A percentile compares a stretch with the other conserved stretches of the same genome.
These are phyloP conservation scores for Oeneis ivallda DNA, from an alignment of 2,888 invertebrate genomes.

Conservation along the genomic window DNA sequence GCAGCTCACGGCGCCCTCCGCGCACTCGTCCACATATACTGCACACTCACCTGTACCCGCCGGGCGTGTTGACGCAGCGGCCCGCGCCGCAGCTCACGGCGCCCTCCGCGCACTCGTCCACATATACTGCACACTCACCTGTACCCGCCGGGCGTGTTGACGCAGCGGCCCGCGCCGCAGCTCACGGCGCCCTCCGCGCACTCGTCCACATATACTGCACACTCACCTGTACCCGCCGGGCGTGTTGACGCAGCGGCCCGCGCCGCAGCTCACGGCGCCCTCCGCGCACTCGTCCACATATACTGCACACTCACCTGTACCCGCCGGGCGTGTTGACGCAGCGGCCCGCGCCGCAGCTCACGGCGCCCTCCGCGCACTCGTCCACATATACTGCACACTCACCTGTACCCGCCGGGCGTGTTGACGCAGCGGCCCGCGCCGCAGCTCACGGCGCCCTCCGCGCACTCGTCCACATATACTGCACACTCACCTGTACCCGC, in stretches of 20 bases:
- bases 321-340: conserved; percentile 92
- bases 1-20: conserved; percentile 89
- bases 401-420: conserved; percentile 91
- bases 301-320: conserved; percentile 89
- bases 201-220: too few relatives aligned
- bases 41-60: conserved; percentile 90
- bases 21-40: conserved; percentile 83
- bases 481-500: conserved; percentile 90
- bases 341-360: conserved; percentile 89
- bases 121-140: too few relatives aligned
- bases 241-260: conserved; percentile 90
- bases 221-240: conserved; percentile 90
- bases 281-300: conserved; percentile 85
- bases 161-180: conserved; percentile 90
- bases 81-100: conserved; percentile 91
- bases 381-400: too few relatives aligned
- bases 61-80: conserved; percentile 90
- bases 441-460: conserved; percentile 89
- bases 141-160: conserved; percentile 92
- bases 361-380: conserved; percentile 86
- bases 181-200: conserved; percentile 88
- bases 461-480: conserved; percentile 83
- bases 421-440: conserved; percentile 91
- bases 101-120: conserved; percentile 85
- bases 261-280: conserved; percentile 89